phyloP scores from a whole-genome alignment of 2,113 vertebrate species.

The Micronycteris hirsuta region DNA sequence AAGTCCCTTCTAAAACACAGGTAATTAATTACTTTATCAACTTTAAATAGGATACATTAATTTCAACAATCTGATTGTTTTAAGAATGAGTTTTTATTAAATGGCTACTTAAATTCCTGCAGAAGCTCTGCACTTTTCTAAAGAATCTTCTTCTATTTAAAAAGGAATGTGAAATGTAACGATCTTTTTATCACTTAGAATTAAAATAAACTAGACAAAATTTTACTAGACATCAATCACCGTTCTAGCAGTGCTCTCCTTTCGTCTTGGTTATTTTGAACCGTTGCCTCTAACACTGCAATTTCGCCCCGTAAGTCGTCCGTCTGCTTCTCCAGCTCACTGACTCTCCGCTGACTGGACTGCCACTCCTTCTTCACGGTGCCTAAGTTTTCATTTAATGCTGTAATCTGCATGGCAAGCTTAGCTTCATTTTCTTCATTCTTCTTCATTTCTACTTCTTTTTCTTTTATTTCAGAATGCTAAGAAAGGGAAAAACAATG shows the following conservation, averaged over 20 bases:
- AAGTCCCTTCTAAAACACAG: background rate
- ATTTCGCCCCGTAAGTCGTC: constrained; percentile 97
- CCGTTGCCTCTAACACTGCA: constrained; percentile 95
- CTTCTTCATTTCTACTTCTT: constrained; percentile 86
- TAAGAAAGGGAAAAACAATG: constrained; percentile 67
- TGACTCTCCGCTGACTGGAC: constrained; percentile 90
- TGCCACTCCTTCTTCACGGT: constrained; percentile 98
- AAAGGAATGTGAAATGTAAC: background rate
- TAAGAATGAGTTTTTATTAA: background rate
- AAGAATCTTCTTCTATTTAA: background rate
- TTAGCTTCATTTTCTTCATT: constrained; percentile 90
- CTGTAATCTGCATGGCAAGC: constrained; percentile 89
- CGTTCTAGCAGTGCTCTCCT: constrained; percentile 94
- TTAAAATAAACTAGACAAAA: background rate
- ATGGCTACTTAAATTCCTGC: background rate
- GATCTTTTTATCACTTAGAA: background rate
- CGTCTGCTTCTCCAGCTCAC: constrained; percentile 95
- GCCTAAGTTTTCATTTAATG: constrained; percentile 94
- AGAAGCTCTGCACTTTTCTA: background rate
- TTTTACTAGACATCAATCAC: constrained; percentile 63
- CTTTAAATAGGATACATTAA: constrained; percentile 26
- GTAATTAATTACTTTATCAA: background rate
- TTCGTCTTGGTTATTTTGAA: constrained; percentile 98
- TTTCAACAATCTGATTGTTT: background rate
- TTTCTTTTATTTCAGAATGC: constrained; percentile 87